A percentile compares a stretch with the other conserved stretches of the same genome.
Conservation (phyloP, 1,140 invertebrate species). For the Branchinecta lynchi region DNA sequence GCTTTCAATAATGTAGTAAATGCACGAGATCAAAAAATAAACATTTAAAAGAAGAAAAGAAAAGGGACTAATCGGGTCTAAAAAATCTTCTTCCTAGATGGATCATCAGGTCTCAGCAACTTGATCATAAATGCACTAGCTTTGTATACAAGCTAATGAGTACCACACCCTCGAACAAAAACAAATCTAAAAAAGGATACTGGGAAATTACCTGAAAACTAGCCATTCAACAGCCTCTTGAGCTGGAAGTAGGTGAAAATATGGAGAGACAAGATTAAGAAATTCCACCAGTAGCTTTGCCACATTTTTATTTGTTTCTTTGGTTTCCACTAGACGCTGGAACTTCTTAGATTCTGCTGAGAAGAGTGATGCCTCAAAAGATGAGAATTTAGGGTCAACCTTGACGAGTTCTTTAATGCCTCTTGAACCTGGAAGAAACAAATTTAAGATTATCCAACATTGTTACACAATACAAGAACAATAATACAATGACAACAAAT, state of each 20-base stretch:
- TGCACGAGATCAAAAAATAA: no score
- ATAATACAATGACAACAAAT: not conserved
- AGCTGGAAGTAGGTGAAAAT: slow-evolving; percentile 61
- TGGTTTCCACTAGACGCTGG: slow-evolving; percentile 58
- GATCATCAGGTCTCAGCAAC: no score
- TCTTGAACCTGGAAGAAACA: slow-evolving; percentile 37
- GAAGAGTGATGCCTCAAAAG: slow-evolving; percentile 62
- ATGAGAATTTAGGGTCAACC: slow-evolving; percentile 49
- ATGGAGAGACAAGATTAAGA: slow-evolving; percentile 63
- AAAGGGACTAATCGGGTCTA: no score
- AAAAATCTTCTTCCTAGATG: no score
- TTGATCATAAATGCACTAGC: no score
- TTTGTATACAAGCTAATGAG: no score
- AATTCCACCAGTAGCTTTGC: slow-evolving; percentile 62
- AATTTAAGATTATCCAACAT: slow-evolving; percentile 8
- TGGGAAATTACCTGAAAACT: slow-evolving; percentile 42
- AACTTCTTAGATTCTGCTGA: slow-evolving; percentile 50
- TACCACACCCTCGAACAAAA: no score
- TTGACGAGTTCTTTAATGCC: slow-evolving; percentile 64
- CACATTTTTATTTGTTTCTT: slow-evolving; percentile 56
- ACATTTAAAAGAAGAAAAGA: no score
- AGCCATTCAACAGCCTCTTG: slow-evolving; percentile 89
- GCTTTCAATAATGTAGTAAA: no score
- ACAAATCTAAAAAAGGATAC: not conserved
- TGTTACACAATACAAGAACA: not conserved